These are phyloP conservation scores for Lymantria monacha DNA, from an alignment of 2,888 invertebrate genomes.

Conservation along the genomic window DNA sequence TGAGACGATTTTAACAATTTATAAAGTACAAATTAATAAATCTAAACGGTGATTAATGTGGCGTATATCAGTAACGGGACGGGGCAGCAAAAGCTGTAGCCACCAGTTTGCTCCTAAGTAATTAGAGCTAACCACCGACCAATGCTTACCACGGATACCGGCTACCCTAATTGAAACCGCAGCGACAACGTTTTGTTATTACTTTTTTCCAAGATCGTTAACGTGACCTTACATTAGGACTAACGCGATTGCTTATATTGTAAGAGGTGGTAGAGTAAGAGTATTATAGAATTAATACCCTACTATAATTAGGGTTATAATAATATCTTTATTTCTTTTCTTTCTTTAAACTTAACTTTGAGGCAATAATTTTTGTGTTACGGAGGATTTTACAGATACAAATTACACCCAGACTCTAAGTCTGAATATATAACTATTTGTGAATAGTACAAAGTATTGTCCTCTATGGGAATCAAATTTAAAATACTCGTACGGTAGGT, in stretches of 20 bases:
- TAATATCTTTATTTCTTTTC: no score
- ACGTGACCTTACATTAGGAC: constrained; percentile 48
- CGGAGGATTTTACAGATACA: no score
- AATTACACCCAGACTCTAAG: no score
- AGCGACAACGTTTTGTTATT: constrained; percentile 47
- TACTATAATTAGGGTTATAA: no score
- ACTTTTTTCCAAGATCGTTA: constrained; percentile 47
- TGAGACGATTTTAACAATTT: constrained; percentile 5
- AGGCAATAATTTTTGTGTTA: no score
- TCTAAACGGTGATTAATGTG: constrained; percentile 29
- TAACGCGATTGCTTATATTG: constrained; percentile 5
- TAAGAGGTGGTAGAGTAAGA: no score
- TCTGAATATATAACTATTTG: no score
- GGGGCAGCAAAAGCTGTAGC: constrained; percentile 8
- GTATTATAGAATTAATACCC: no score
- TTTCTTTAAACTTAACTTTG: no score
- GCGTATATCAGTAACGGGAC: constrained; percentile 13
- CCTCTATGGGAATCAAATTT: no score
- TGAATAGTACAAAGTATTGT: no score
- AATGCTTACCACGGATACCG: constrained; percentile 23
- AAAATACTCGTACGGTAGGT: no score
- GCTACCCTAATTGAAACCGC: constrained; percentile 64
- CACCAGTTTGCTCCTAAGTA: constrained; percentile 32
- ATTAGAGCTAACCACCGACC: constrained; percentile 42
- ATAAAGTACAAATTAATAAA: constrained; percentile 21